Base-by-base conservation (phyloP, 2,113 vertebrate species). In the Melanocharis versteri region DNA sequence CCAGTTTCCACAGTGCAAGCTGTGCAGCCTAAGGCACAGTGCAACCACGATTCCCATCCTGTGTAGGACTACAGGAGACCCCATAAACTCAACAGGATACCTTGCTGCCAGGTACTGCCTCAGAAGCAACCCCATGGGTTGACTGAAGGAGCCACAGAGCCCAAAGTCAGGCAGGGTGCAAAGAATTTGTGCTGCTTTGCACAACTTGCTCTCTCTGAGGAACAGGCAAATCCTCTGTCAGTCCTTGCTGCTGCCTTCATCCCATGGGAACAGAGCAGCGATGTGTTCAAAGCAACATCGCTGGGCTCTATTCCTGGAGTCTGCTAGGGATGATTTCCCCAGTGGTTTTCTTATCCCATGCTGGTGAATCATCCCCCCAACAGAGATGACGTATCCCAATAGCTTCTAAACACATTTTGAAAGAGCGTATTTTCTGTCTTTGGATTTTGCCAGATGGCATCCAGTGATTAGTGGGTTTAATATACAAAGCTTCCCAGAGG, bases 391-490 rank as follows among this genome's bases (percentile, higher is more conserved):
- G 2, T 81, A 71, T 42, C 60, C 72, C 77, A 89, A 45, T 58
- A 88, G 35, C 68, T 95, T 86, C 93, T 86, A 87, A 95, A 93
- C 88, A 65, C 33, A 28, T 48, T 95, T 87, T 80, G 73, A 85
- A 91, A 80, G 69, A 77, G 37, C 1, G 0, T 61, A 33, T 93
- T 78, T 96, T 96, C 90, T 83, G 81, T 60, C 85, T 96, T 82
- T 71, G 27, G 58, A 48, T 84, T 91, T 72, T 69, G 78, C 83
- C 94, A 95, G 71, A 87, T 87, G 81, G 82, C 48, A 77, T 86
- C 70, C 76, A 87, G 57, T 93, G 93, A 96, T 95, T 85, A 73
- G 90, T 88, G 56, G 27, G 31, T 94, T 97, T 96, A 95, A 95
- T 96, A 96, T 71, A 84, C 24, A 7, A 81, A 96, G n/a, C 56